Base-by-base conservation (phyloP, 2,113 vertebrate species). In the Sardina pilchardus region DNA sequence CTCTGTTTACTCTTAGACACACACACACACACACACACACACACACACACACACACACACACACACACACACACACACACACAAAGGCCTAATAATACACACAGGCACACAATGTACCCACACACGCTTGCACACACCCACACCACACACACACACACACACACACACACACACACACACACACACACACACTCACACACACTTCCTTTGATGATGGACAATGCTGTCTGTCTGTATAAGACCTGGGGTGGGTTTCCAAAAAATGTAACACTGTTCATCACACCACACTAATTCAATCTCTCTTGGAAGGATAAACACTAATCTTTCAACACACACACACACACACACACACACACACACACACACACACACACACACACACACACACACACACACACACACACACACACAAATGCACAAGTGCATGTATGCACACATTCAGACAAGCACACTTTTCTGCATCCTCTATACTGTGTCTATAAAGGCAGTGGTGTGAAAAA, bases 111-210 rank as follows among this genome's bases (percentile, higher is more conserved):
- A n/a, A n/a, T n/a, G n/a, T n/a, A 56, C 53, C 6, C 53, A 48
- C 47, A 48, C 8, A 8, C 47, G 7, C 47, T 3, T 6, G 1
- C 14, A 14, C 47, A 48, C 14, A 48, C 47, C 1, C 39, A 39
- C 39, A 39, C 39, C 39, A 39, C 4, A 39, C 39, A 39, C 39
- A 39, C 4, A 39, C 1, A 4, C 39, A 39, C 39, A 39, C 39
- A 39, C 39, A 1, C 39, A 39, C 1, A 39, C 39, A 53, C 19
- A 53, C 17, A 8, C 17, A 53, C 8, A 4, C 7, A 53, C 24
- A 89, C 91, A 39, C 34, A 59, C 45, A 63, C 34, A 42, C 30
- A 83, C 19, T 42, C 89, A 88, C 90, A 90, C 89, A 84, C 89
- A 92, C 90, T 90, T 42, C 3, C 19, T 53, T 19, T 53, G 4